Base-by-base conservation (phyloP, 1,140 invertebrate genomes). In the Drosophila guanche region DNA sequence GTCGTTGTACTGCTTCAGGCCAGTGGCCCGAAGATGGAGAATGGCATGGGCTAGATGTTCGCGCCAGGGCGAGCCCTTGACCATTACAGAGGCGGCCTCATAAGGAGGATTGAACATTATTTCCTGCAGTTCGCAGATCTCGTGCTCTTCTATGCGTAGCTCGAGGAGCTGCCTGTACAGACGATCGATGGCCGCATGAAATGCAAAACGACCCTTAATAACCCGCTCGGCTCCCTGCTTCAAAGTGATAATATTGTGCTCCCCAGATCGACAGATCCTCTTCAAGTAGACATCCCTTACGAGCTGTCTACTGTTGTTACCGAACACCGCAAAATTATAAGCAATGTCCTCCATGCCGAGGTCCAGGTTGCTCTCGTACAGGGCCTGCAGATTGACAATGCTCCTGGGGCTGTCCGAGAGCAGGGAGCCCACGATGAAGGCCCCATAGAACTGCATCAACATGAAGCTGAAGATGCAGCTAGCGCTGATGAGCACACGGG, bases 361-460 rank as follows among this genome's bases (percentile, higher is more conserved):
- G 23, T 91, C 90, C 20, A 95, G 73, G n/a, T 91, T 90, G 71
- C 93, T 94, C 3, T 93, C 83, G 2, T 91, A 72, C 5, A 95
- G 79, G 73, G 93, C 92, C 29, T 83, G 62, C 0, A 94, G 14
- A 5, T 83, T 93, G 4, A 92, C 93, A 14, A 95, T 94, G 40
- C 91, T 93, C 33, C 91, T 91, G 4, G 92, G 92, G 33, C 92
- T 92, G 29, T 93, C 92, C n/a, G 94, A 92, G 5, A 95, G 84
- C n/a, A 95, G 83, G 2, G 92, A 94, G 6, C 94, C 93, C 2
- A 95, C 94, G 65, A 95, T 94, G 75, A 92, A 94, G 3, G 94
- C 94, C 0, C 93, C 93, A 86, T 95, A 95, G 70, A 94, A 95
- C 74, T 94, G 94, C 90, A 92, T 93, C 10, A 94, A 65, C 42